Percentiles rank a stretch among this genome's conserved stretches.
These are phyloP conservation scores for Eumeta japonica DNA, from an alignment of 1,140 invertebrate genomes.

Conservation along the genomic window DNA sequence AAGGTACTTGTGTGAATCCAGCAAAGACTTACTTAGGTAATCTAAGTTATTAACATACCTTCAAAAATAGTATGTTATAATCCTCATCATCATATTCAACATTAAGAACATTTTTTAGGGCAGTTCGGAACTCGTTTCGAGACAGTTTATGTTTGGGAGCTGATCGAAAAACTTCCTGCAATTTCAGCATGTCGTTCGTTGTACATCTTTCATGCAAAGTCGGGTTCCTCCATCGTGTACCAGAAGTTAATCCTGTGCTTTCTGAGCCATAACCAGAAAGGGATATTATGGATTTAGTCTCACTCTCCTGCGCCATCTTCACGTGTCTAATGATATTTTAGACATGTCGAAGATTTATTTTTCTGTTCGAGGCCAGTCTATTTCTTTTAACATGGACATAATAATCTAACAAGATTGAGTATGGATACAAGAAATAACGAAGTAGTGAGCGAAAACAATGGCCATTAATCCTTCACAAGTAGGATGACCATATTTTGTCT, in stretches of 20 bases:
- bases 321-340: neutral
- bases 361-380: no score
- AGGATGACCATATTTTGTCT: no score
- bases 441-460: no score
- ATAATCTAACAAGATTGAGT: no score
- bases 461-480: no score
- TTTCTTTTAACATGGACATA: no score
- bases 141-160: constrained; percentile 30
- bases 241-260: constrained; percentile 19
- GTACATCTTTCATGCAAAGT: constrained; percentile 40
- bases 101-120: constrained; percentile 29
- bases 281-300: constrained; percentile 30
- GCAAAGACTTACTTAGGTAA: no score
- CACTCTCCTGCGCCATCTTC: constrained; percentile 32
- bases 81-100: constrained; percentile 50
- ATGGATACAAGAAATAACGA: no score
- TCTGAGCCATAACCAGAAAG: constrained; percentile 30
- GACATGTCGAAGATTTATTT: no score
- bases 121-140: constrained; percentile 28
- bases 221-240: constrained; percentile 26
- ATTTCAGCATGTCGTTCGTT: constrained; percentile 36
- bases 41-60: constrained; percentile 31
- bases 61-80: constrained; percentile 47
- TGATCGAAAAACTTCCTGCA: constrained; percentile 35
- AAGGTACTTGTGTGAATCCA: no score